Conservation (phyloP, 1,140 invertebrate genomes). For the Leguminivora glycinivorella region DNA sequence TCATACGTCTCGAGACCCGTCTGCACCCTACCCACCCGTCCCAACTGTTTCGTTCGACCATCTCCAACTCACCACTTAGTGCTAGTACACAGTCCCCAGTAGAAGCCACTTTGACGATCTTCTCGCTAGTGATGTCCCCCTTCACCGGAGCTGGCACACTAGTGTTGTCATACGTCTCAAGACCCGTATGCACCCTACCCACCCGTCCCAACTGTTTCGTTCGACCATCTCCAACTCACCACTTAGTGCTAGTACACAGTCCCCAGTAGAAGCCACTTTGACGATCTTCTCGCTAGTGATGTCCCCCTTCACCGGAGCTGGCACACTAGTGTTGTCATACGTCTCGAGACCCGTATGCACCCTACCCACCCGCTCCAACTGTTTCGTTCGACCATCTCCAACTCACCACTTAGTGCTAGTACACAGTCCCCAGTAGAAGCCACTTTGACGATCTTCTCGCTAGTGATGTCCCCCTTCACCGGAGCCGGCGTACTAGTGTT, state of each 20-base stretch:
- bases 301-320: slow-evolving; percentile 87
- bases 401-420: slow-evolving; percentile 90
- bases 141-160: slow-evolving; percentile 81
- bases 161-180: slow-evolving; percentile 84
- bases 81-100: slow-evolving; percentile 93
- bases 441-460: slow-evolving; percentile 90
- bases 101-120: slow-evolving; percentile 88
- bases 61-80: slow-evolving; percentile 87
- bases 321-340: slow-evolving; percentile 81
- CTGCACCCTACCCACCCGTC: slow-evolving; percentile 97
- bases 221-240: slow-evolving; percentile 78
- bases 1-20: slow-evolving; percentile 89
- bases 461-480: slow-evolving; percentile 90
- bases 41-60: too few species aligned
- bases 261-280: slow-evolving; percentile 87
- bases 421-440: slow-evolving; percentile 91
- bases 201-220: slow-evolving; percentile 85
- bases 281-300: slow-evolving; percentile 90
- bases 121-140: slow-evolving; percentile 92
- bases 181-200: slow-evolving; percentile 97
- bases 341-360: slow-evolving; percentile 94
- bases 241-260: slow-evolving; percentile 94
- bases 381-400: too few species aligned
- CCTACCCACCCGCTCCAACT: slow-evolving; percentile 91
- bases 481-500: slow-evolving; percentile 80